Percentiles rank a stretch among this genome's conserved stretches.
These are phyloP conservation scores for Drosophila novamexicana DNA, from an alignment of 1,140 invertebrate genomes.

Conservation along the genomic window DNA sequence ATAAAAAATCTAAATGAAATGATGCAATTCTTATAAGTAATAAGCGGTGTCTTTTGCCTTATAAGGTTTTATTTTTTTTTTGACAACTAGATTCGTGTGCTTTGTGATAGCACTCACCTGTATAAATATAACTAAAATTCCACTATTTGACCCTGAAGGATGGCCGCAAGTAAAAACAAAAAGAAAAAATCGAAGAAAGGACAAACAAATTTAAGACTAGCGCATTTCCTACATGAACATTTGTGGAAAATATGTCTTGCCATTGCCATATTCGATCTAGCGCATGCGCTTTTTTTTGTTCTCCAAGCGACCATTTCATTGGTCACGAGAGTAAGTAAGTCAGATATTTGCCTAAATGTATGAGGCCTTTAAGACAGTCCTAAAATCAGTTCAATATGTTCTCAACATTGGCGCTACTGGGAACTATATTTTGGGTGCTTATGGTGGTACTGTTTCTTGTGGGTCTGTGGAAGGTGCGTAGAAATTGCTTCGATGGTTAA, in stretches of 20 bases:
- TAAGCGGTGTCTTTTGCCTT: background rate
- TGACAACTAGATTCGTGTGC: constrained; percentile 24
- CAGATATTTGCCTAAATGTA: background rate
- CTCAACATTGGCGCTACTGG: constrained; percentile 52
- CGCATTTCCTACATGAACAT: constrained; percentile 9
- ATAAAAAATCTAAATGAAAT: too few relatives aligned
- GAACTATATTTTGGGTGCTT: constrained; percentile 60
- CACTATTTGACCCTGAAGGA: constrained; percentile 23
- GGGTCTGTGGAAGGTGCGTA: constrained; percentile 60
- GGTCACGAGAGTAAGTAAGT: constrained; percentile 39
- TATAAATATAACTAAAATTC: background rate
- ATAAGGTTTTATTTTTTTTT: background rate
- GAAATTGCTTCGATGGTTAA: background rate
- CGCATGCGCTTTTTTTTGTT: constrained; percentile 59
- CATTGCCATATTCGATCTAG: constrained; percentile 52
- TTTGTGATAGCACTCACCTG: constrained; percentile 42
- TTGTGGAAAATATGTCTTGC: constrained; percentile 47
- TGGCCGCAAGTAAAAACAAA: constrained; percentile 45
- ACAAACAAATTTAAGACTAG: background rate
- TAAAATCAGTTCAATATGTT: constrained; percentile 38
- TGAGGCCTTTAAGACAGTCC: background rate
- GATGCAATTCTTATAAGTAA: background rate
- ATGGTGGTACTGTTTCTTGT: constrained; percentile 57
- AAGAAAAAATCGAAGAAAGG: constrained; percentile 15
- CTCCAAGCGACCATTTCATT: constrained; percentile 49